phyloP scores from a whole-genome alignment of 2,797 vertebrate genomes.

The Protosalanx chinensis region DNA sequence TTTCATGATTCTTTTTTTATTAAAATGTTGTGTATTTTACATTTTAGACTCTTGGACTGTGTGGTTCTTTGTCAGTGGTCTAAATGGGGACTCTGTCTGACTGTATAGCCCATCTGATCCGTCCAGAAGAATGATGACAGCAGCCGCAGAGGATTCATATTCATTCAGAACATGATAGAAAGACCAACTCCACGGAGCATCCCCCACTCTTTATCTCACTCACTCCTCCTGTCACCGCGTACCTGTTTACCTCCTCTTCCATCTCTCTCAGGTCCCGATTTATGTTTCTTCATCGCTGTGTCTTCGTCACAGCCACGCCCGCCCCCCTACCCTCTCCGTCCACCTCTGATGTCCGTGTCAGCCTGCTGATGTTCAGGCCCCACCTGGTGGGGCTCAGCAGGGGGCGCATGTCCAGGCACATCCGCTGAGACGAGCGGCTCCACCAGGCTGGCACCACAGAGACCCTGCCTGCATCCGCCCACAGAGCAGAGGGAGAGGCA shows the following conservation, averaged over 20 bases:
- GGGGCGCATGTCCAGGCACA: background rate
- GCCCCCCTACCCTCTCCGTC: background rate
- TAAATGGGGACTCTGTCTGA: background rate
- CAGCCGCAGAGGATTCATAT: background rate
- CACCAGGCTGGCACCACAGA: background rate
- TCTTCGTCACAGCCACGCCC: background rate
- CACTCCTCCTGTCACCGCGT: background rate
- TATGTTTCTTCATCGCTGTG: background rate
- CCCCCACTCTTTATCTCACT: background rate
- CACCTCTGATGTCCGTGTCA: background rate
- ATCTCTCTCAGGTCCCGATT: background rate
- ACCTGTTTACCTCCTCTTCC: background rate
- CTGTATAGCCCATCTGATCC: background rate
- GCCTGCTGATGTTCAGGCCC: background rate
- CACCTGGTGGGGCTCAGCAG: background rate
- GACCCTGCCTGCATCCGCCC: background rate
- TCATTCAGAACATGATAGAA: background rate
- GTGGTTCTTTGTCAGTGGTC: too few species aligned
- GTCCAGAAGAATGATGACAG: background rate
- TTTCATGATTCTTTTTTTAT: background rate
- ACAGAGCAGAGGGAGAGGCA: background rate
- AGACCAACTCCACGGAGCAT: background rate
- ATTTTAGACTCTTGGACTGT: too few species aligned
- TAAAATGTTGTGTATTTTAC: background rate
- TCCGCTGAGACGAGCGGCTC: background rate